These are phyloP conservation scores for Gnathonemus longibarbis DNA, from an alignment of 2,113 vertebrate species.

Conservation along the genomic window DNA sequence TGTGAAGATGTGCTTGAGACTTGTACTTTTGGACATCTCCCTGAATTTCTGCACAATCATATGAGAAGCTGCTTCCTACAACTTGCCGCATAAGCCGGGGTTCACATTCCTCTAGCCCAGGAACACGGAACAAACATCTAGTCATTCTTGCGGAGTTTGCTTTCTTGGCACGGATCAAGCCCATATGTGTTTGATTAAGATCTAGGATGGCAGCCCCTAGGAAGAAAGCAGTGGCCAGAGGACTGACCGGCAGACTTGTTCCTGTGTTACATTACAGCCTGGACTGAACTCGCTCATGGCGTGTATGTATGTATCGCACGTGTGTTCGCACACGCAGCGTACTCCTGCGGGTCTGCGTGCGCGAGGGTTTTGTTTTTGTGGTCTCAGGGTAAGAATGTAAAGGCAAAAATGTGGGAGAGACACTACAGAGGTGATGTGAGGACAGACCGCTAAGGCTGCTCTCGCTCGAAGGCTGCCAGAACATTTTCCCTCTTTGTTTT, in stretches of 20 bases:
- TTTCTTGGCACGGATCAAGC: conserved; percentile 34
- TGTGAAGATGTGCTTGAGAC: conserved; percentile 42
- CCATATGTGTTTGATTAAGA: conserved; percentile 52
- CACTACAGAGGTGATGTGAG: neutral
- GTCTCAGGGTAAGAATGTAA: neutral
- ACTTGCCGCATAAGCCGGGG: neutral
- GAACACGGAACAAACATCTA: conserved; percentile 8
- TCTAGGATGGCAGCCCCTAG: conserved; percentile 24
- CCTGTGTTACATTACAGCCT: neutral
- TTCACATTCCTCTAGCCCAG: neutral
- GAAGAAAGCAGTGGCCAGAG: neutral
- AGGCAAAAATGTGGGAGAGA: neutral
- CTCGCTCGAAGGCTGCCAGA: conserved; percentile 8
- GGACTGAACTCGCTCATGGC: neutral
- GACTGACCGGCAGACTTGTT: neutral
- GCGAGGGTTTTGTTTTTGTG: neutral
- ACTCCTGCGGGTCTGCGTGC: neutral
- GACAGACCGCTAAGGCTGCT: neutral
- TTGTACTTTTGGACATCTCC: neutral
- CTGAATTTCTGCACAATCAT: neutral
- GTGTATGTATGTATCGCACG: neutral
- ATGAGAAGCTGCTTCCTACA: neutral
- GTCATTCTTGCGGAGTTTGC: conserved; percentile 1
- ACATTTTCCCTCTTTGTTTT: conserved; percentile 32
- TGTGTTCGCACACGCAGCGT: neutral